Percentiles rank a stretch among this genome's conserved stretches.
Evolutionary conservation across 2,888 invertebrate species (phyloP).

Genomic region (Xestia sexstrigata): DNA sequence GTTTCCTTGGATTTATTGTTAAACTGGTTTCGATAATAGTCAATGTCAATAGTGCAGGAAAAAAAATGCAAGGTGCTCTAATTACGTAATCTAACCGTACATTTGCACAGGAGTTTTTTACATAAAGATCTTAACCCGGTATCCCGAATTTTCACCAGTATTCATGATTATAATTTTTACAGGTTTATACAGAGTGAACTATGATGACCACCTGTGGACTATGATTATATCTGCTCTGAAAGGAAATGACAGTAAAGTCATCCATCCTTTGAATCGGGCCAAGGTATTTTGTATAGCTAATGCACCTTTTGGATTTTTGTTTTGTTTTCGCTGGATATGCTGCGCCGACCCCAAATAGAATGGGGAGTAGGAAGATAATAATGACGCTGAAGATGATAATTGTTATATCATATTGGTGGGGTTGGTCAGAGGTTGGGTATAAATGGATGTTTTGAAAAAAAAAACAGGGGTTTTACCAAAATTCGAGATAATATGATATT

Average conservation of each 20-base stretch:
- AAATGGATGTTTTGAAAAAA: background rate
- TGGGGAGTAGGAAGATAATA: background rate
- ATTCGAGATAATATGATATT: background rate
- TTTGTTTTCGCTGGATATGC: background rate
- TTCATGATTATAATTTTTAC: constrained; percentile 13
- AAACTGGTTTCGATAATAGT: no score
- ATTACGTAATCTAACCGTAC: no score
- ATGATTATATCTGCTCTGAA: constrained; percentile 85
- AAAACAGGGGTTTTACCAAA: background rate
- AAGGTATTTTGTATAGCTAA: constrained; percentile 86
- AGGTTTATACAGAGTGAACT: constrained; percentile 93
- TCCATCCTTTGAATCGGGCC: constrained; percentile 93
- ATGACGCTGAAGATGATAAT: background rate
- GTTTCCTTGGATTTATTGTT: no score
- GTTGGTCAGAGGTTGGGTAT: background rate
- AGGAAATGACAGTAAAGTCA: constrained; percentile 81
- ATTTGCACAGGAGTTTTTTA: no score
- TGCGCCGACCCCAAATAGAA: background rate
- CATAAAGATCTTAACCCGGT: no score
- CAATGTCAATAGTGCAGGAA: no score
- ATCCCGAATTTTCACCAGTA: background rate
- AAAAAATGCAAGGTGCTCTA: no score
- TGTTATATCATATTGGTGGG: background rate
- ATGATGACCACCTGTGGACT: constrained; percentile 90
- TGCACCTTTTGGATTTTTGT: background rate